A percentile compares a stretch with the other conserved stretches of the same genome.
phyloP scores from a whole-genome alignment of 2,797 vertebrate species.

The Pyrrhura leucotis region DNA sequence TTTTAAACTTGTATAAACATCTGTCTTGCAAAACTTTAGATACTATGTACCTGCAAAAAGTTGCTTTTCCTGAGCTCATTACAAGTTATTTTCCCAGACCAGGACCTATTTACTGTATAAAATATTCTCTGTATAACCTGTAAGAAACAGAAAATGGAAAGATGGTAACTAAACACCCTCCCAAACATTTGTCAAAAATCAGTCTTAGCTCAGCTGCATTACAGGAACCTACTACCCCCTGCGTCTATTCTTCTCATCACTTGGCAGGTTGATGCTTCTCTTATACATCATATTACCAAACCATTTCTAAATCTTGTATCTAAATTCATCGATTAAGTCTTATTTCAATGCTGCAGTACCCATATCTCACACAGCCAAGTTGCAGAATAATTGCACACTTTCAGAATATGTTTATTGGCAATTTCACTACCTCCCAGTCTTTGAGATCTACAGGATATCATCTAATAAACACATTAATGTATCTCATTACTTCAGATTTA shows the following conservation, averaged over 20 bases:
- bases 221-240: background rate
- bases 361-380: background rate
- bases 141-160: background rate
- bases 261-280: background rate
- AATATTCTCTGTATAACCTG: conserved; percentile 97
- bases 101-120: conserved; percentile 94
- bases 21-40: background rate
- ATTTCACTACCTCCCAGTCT: background rate
- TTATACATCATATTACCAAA: background rate
- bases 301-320: background rate
- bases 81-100: conserved; percentile 91
- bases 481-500: background rate
- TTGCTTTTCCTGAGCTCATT: conserved; percentile 91
- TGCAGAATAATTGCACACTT: background rate
- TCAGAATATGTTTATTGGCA: background rate
- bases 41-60: conserved; percentile 86
- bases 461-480: background rate
- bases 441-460: background rate
- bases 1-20: background rate
- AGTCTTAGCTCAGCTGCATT: background rate
- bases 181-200: background rate
- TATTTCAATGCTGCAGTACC: background rate
- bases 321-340: background rate
- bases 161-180: background rate
- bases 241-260: background rate